Conservation (phyloP, 1,140 invertebrate species). For the Trachymyrmex septentrionalis region DNA sequence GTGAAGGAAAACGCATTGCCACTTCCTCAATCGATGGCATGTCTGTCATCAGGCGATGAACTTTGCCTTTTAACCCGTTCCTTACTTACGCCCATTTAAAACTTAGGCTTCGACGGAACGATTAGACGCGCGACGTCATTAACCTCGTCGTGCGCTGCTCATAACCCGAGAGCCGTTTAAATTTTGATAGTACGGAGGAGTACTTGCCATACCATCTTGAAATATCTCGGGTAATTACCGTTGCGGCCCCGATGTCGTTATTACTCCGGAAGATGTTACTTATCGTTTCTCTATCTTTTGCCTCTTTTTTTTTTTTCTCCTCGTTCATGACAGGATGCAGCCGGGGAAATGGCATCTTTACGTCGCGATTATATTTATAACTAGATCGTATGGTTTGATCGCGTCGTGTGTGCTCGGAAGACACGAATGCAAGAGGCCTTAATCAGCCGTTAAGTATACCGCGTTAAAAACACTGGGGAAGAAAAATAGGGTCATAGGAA, state of each 20-base stretch:
- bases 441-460: slow-evolving; percentile 62
- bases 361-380: slow-evolving; percentile 42
- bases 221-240: slow-evolving; percentile 40
- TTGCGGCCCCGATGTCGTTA: slow-evolving; percentile 35
- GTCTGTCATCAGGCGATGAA: slow-evolving; percentile 46
- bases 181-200: slow-evolving; percentile 30
- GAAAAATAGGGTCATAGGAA: slow-evolving; percentile 64
- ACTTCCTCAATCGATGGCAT: slow-evolving; percentile 41
- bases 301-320: background rate
- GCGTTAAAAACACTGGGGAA: slow-evolving; percentile 61
- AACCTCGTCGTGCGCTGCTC: slow-evolving; percentile 41
- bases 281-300: background rate
- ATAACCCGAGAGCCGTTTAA: slow-evolving; percentile 46
- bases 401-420: slow-evolving; percentile 30
- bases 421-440: slow-evolving; percentile 54
- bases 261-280: slow-evolving; percentile 27
- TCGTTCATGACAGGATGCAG: background rate
- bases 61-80: slow-evolving; percentile 56
- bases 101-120: slow-evolving; percentile 45
- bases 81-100: slow-evolving; percentile 50
- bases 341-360: slow-evolving; percentile 17
- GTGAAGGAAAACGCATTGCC: slow-evolving; percentile 7
- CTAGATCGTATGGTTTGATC: slow-evolving; percentile 50
- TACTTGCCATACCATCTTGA: slow-evolving; percentile 16
- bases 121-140: slow-evolving; percentile 62